phyloP scores from a whole-genome alignment of 2,113 vertebrate genomes.

The Pteropus alecto region DNA sequence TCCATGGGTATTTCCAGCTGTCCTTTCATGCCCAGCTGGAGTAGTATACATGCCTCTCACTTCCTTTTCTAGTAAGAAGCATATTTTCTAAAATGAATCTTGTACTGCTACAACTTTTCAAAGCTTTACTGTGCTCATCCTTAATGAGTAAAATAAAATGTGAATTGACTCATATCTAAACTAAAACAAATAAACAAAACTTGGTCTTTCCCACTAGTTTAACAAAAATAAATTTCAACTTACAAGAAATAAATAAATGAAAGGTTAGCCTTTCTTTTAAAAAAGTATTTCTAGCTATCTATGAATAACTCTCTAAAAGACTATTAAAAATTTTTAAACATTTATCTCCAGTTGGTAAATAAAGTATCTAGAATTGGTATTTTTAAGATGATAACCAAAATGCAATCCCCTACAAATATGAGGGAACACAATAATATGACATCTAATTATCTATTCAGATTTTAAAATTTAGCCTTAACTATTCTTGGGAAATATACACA shows the following conservation, averaged over 20 bases:
- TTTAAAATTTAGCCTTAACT: not conserved
- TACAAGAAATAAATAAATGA: not conserved
- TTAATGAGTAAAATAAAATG: not conserved
- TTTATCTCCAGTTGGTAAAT: not conserved
- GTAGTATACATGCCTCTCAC: not conserved
- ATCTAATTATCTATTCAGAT: not conserved
- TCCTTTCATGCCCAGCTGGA: not conserved
- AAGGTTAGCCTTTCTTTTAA: not conserved
- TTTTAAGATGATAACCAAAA: constrained; percentile 43
- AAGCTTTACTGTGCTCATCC: not conserved
- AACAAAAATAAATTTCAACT: constrained; percentile 6
- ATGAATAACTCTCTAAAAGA: not conserved
- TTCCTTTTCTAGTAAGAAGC: not conserved
- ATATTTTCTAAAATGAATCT: constrained; percentile 4
- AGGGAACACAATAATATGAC: not conserved
- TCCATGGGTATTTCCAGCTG: constrained; percentile 10
- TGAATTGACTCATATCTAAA: not conserved
- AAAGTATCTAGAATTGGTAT: not conserved
- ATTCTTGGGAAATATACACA: not conserved
- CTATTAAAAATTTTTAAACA: not conserved
- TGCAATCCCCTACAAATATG: not conserved
- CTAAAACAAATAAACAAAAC: not conserved
- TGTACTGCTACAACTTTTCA: not conserved
- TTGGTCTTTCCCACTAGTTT: not conserved
- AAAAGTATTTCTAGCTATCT: not conserved